These are phyloP conservation scores for Acanthornis magna DNA, from an alignment of 2,797 vertebrate genomes.

Conservation along the genomic window DNA sequence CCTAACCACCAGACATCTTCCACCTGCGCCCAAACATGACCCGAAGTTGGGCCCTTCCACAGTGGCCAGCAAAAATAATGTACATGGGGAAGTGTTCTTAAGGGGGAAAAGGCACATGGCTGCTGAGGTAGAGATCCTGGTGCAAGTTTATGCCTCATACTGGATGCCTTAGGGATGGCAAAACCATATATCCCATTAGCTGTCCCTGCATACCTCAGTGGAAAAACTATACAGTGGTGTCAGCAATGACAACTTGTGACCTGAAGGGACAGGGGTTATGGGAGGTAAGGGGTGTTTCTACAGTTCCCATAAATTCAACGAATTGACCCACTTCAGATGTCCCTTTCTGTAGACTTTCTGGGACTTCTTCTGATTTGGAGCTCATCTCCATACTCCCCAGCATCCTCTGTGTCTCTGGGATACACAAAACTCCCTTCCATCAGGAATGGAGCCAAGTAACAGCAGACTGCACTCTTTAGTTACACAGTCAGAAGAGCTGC, in stretches of 20 bases:
- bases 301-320: background rate
- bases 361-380: background rate
- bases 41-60: background rate
- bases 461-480: background rate
- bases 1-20: background rate
- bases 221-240: background rate
- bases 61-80: background rate
- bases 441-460: background rate
- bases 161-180: background rate
- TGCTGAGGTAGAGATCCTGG: background rate
- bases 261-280: background rate
- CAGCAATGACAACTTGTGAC: background rate
- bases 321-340: background rate
- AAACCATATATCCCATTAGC: background rate
- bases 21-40: background rate
- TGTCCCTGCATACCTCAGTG: background rate
- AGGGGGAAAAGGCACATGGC: background rate
- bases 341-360: background rate
- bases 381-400: background rate
- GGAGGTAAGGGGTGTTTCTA: background rate
- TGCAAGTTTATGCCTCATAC: background rate
- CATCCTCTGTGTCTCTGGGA: background rate
- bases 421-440: background rate
- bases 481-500: background rate
- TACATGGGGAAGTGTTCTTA: background rate